Evolutionary conservation across 1,140 invertebrate species (phyloP).

Genomic region (Chironomus striatipennis): DNA sequence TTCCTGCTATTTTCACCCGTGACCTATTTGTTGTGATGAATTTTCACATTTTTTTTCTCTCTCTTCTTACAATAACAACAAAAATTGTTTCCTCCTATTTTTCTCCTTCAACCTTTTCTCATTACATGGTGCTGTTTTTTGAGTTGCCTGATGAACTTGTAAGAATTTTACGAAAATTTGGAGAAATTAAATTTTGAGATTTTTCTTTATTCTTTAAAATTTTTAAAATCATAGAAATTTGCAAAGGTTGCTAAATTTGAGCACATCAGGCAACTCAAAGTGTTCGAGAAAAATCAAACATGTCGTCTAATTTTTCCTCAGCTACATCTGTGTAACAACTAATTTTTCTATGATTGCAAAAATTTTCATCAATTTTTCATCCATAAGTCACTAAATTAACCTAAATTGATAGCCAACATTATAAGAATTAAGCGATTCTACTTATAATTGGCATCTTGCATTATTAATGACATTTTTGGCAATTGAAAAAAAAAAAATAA

Average conservation of each 20-base stretch:
- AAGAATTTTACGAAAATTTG: background rate
- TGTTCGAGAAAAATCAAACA: background rate
- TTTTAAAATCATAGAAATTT: background rate
- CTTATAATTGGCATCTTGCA: background rate
- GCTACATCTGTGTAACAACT: slow-evolving; percentile 8
- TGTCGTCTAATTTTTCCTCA: slow-evolving; percentile 10
- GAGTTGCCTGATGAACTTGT: background rate
- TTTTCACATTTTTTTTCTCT: no score
- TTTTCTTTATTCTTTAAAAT: background rate
- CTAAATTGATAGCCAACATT: background rate
- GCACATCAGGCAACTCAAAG: background rate
- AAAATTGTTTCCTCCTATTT: background rate
- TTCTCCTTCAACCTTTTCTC: background rate
- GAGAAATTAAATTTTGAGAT: background rate
- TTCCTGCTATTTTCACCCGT: no score
- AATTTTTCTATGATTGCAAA: slow-evolving; percentile 4
- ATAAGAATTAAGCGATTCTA: background rate
- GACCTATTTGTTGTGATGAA: no score
- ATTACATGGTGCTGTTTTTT: background rate
- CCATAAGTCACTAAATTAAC: background rate
- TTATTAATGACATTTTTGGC: slow-evolving; percentile 19
- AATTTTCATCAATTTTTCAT: background rate
- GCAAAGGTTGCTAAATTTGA: background rate
- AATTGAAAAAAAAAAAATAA: background rate
- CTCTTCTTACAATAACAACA: background rate